Evolutionary conservation across 2,797 vertebrate genomes (phyloP).

Genomic region (Chelmon rostratus): DNA sequence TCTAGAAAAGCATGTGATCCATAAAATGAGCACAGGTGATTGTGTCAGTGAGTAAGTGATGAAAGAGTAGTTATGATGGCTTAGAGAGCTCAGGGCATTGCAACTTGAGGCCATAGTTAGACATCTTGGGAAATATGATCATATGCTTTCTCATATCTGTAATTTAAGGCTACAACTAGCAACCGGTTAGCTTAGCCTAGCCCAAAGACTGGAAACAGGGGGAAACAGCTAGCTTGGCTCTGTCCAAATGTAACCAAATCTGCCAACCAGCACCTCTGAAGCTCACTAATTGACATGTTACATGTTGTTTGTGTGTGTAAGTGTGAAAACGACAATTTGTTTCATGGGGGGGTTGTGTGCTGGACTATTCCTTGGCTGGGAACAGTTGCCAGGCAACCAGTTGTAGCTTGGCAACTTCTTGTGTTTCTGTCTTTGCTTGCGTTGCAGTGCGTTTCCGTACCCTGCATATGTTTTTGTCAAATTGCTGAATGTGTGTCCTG

Average conservation of each 20-base stretch:
- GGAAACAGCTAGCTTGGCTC: not conserved
- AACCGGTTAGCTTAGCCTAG: not conserved
- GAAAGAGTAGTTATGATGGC: not conserved
- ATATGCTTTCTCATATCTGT: not conserved
- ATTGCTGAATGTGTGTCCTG: not conserved
- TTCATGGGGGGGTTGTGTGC: not conserved
- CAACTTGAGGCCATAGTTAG: not conserved
- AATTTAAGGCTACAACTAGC: not conserved
- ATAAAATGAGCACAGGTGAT: not conserved
- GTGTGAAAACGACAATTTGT: not conserved
- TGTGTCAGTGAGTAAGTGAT: too few species aligned
- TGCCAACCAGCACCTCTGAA: not conserved
- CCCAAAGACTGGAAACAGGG: not conserved
- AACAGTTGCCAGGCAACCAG: slow-evolving; percentile 27
- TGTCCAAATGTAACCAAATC: not conserved
- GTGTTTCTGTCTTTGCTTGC: slow-evolving; percentile 4
- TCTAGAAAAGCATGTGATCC: not conserved
- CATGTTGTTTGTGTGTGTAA: not conserved
- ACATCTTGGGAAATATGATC: not conserved
- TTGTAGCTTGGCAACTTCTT: slow-evolving; percentile 12
- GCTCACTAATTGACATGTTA: not conserved
- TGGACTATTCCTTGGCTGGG: not conserved
- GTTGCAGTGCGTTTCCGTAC: not conserved
- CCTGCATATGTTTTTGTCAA: not conserved
- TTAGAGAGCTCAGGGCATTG: not conserved